These are phyloP conservation scores for Cynodonichthys magdalenae DNA, from an alignment of 2,797 vertebrate genomes.

Conservation along the genomic window DNA sequence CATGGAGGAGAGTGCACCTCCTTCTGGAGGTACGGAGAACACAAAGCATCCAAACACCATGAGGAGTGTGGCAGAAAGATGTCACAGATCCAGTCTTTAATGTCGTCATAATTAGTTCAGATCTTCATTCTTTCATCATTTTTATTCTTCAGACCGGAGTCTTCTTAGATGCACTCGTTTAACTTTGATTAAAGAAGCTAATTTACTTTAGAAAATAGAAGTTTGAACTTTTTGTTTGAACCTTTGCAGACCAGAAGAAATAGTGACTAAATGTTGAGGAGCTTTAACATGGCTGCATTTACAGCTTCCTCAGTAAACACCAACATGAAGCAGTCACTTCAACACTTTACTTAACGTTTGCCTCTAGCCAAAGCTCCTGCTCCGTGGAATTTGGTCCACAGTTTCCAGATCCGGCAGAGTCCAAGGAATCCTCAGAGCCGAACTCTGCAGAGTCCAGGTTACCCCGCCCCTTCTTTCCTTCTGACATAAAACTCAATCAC, in stretches of 20 bases:
- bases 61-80: no score
- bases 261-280: no score
- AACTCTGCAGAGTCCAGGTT: conserved; percentile 67
- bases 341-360: conserved; percentile 53
- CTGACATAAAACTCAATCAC: conserved; percentile 28
- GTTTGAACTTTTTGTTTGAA: neutral
- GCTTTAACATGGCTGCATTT: neutral
- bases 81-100: no score
- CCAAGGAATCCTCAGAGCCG: conserved; percentile 57
- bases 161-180: no score
- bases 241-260: no score
- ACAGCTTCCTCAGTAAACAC: no score
- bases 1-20: conserved; percentile 76
- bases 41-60: neutral
- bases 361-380: conserved; percentile 70
- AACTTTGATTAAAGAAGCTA: no score
- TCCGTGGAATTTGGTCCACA: conserved; percentile 79
- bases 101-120: no score
- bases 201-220: neutral
- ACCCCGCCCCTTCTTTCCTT: conserved; percentile 34
- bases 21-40: conserved; percentile 74
- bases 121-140: neutral
- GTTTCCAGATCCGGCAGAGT: conserved; percentile 65
- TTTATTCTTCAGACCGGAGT: neutral
- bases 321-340: conserved; percentile 24